phyloP scores from a whole-genome alignment of 1,140 invertebrate genomes.

The Drosophila subpulchrella region DNA sequence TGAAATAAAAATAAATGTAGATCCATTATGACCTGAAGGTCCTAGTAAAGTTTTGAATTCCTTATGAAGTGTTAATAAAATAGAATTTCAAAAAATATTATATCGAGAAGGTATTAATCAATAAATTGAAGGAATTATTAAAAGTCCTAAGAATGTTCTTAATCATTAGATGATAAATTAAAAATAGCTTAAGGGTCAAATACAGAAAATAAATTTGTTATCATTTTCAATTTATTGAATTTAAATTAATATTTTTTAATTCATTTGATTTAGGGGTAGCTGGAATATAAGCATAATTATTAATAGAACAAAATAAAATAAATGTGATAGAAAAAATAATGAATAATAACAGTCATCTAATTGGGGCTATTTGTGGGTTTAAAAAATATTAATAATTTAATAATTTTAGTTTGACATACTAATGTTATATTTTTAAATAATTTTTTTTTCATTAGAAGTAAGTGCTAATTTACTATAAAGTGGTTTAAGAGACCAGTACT shows the following conservation, averaged over 20 bases:
- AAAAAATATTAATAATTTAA: conserved; percentile 86
- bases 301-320: conserved; percentile 85
- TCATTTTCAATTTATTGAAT: conserved; percentile 85
- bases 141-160: conserved; percentile 84
- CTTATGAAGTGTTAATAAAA: conserved; percentile 84
- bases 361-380: conserved; percentile 86
- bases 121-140: conserved; percentile 85
- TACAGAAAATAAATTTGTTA: conserved; percentile 86
- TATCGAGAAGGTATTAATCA: conserved; percentile 85
- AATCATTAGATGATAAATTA: conserved; percentile 86
- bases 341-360: conserved; percentile 85
- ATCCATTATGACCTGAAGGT: conserved; percentile 81
- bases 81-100: conserved; percentile 84
- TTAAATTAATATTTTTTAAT: conserved; percentile 80
- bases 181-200: conserved; percentile 85
- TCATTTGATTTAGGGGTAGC: conserved; percentile 54
- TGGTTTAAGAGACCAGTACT: conserved; percentile 87
- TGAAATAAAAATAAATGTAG: conserved; percentile 85
- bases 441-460: conserved; percentile 86
- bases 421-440: conserved; percentile 86
- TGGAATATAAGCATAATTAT: conserved; percentile 84
- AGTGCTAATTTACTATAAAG: conserved; percentile 84
- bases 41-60: conserved; percentile 86
- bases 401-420: conserved; percentile 87
- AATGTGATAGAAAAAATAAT: conserved; percentile 85